Percentiles rank a stretch among this genome's conserved stretches.
phyloP scores from a whole-genome alignment of 2,113 vertebrate genomes.

The Cairina moschata region DNA sequence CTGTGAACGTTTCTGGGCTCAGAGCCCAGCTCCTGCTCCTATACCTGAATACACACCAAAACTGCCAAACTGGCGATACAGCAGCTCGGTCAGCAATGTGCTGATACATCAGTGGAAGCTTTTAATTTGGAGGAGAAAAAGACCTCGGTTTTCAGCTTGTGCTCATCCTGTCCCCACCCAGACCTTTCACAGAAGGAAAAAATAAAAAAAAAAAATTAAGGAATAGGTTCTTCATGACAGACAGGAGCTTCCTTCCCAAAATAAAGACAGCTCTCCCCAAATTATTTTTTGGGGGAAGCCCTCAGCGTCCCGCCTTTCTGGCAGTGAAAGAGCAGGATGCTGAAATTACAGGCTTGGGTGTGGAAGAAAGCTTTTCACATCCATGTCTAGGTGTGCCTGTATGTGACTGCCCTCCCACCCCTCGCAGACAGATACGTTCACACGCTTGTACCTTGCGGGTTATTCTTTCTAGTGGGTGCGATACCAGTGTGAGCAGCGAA shows the following conservation, averaged over 20 bases:
- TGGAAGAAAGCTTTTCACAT: conserved; percentile 38
- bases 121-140: not conserved
- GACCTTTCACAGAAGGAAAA: not conserved
- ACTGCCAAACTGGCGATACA: fast-evolving
- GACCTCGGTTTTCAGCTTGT: not conserved
- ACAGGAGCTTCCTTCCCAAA: conserved; percentile 40
- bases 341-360: conserved; percentile 5
- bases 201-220: not conserved
- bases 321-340: conserved; percentile 44
- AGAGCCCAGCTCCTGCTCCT: not conserved
- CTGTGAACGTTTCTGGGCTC: not conserved
- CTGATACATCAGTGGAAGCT: not conserved
- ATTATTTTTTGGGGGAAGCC: conserved; percentile 45
- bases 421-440: conserved; percentile 20
- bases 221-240: not conserved
- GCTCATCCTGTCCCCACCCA: not conserved
- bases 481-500: not conserved
- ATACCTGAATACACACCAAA: not conserved
- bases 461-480: conserved; percentile 2
- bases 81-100: not conserved
- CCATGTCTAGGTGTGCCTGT: conserved; percentile 34
- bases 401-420: conserved; percentile 26
- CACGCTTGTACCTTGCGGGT: conserved; percentile 6
- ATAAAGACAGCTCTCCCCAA: conserved; percentile 5
- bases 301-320: conserved; percentile 48